Evolutionary conservation across 2,888 invertebrate species (phyloP), one percentile per base, ranked within the genome.

Genomic region (Alcis repandata): DNA sequence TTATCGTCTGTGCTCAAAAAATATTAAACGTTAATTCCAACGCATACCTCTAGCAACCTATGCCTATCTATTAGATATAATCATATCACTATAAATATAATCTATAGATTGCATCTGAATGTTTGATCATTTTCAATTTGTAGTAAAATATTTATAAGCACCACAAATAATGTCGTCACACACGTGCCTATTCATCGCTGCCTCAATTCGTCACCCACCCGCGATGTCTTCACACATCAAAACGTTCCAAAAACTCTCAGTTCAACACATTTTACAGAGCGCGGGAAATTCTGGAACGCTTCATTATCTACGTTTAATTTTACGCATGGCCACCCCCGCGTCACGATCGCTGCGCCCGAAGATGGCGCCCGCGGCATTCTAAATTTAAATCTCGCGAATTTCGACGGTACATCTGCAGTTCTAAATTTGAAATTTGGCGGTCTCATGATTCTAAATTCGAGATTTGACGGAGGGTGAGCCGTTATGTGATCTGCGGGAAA

Each of bases 251-350:
- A 63, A 64, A 64, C 65, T 68, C 84, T 85, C 84, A 82, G 83
- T 84, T 89, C 86, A 85, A 83, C 88, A 85, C 88, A 79, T 84
- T 78, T 79, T 79, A 64, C 58, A 68, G 68, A 59, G 59, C 64
- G 71, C 66, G 53, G 53, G 70, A 64, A 69, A 70, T 67, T 70
- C 71, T 67, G 66, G 71, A 76, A 79, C 88, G 87, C 84, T 87
- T 91, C 91, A 91, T 92, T 92, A 90, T 88, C 86, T 86, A 83
- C 83, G 91, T 88, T 92, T 92, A 93, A 93, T 92, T 93, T 93
- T 92, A 91, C 90, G 92, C 92, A 90, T 89, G 91, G 85, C 79
- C 87, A 91, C 90, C 73, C 87, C 83, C 85, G 83, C 84, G 84
- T 74, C 79, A 82, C 83, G 82, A 84, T 84, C 73, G 78, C 74